Evolutionary conservation across 2,888 invertebrate genomes (phyloP), one percentile per base, ranked within the genome.

Genomic region (Phorcus lineatus): DNA sequence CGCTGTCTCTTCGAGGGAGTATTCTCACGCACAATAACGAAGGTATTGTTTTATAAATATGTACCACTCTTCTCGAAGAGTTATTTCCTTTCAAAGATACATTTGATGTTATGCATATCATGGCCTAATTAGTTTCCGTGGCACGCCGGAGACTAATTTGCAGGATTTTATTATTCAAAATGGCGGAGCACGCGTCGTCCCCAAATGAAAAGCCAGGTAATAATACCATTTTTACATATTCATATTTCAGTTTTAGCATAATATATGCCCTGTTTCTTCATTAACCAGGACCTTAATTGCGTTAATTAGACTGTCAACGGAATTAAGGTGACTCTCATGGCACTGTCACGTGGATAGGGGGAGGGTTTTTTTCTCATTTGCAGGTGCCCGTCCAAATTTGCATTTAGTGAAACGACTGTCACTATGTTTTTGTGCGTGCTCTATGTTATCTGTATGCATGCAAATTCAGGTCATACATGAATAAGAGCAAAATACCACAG

Each of bases 101-200:
- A 70, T 19, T 70, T 31, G 70, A 19, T 19, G n/a, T 9, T 70
- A 40, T 57, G 40, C 57, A 55, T 62, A 62, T 55, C 53, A 9
- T 62, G 77, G 75, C 78, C 81, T 86, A 80, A 85, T 86, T 83
- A 83, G 82, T 86, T 84, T 87, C 83, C 87, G 87, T 66, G 53
- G 78, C 52, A 77, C 80, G 82, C 84, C 87, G 87, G 85, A 86
- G 84, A 87, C 87, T 88, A 89, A 88, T 87, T 84, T 82, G 74
- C 57, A 36, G 80, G 53, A 87, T 85, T 87, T 90, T 89, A 90
- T 89, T 90, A 90, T 90, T 90, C 90, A 90, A 90, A 90, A 90
- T 90, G 90, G 90, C 88, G 84, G 86, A 82, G 47, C 79, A 80
- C 80, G 77, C 80, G 82, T 85, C 83, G 83, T 82, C 84, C 83